phyloP scores from a whole-genome alignment of 2,888 invertebrate species.

The Tolmerus cingulatus region DNA sequence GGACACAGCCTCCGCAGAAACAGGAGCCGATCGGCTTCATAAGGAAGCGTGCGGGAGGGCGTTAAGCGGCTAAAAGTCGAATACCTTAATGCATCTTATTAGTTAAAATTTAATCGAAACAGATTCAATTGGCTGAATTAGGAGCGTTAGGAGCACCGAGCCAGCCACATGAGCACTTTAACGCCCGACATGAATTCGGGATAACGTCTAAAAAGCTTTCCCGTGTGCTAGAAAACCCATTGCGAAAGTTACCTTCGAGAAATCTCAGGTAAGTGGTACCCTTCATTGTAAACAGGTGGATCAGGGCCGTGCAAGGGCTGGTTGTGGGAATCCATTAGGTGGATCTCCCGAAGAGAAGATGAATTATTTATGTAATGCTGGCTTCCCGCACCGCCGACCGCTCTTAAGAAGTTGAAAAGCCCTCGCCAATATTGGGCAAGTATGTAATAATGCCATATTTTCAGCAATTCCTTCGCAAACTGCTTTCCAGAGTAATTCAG shows the following conservation, averaged over 20 bases:
- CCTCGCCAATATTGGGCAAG: background rate
- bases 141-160: background rate
- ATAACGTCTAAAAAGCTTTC: conserved; percentile 21
- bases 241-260: background rate
- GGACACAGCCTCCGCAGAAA: background rate
- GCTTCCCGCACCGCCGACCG: background rate
- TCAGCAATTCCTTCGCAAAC: background rate
- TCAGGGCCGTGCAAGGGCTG: background rate
- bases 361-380: background rate
- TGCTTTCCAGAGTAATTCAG: background rate
- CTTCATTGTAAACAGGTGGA: background rate
- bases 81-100: background rate
- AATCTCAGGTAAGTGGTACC: background rate
- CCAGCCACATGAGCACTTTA: background rate
- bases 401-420: background rate
- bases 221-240: background rate
- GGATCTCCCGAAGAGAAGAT: background rate
- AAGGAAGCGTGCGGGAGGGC: background rate
- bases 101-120: background rate
- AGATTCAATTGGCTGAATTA: conserved; percentile 2
- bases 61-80: background rate
- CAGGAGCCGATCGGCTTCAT: background rate
- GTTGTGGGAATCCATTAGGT: background rate
- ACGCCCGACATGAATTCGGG: background rate
- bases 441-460: background rate